Evolutionary conservation across 2,888 invertebrate genomes (phyloP).

Genomic region (Willowsia nigromaculata): DNA sequence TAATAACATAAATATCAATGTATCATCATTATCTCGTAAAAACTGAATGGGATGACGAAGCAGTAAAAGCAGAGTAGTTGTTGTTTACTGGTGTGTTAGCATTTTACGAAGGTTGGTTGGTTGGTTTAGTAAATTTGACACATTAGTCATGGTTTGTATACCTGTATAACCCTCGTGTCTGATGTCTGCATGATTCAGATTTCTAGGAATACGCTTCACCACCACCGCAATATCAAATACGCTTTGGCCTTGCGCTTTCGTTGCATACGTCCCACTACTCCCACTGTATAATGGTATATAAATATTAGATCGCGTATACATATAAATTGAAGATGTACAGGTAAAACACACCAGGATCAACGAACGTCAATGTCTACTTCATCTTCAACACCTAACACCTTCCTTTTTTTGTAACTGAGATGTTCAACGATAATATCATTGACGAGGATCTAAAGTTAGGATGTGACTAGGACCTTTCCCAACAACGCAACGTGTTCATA

Average conservation of each 20-base stretch:
- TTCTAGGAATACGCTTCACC: too few species aligned
- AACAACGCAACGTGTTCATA: neutral
- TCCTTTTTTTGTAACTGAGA: neutral
- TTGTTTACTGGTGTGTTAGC: neutral
- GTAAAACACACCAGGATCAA: constrained; percentile 2
- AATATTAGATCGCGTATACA: too few species aligned
- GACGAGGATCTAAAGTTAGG: neutral
- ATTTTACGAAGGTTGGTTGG: neutral
- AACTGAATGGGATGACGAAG: constrained; percentile 21
- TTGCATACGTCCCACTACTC: too few species aligned
- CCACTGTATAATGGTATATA: too few species aligned
- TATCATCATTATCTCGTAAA: neutral
- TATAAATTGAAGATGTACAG: neutral
- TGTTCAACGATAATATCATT: neutral
- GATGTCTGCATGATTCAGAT: too few species aligned
- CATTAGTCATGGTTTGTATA: neutral
- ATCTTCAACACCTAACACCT: constrained; percentile 20
- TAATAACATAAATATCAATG: neutral
- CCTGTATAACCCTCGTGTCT: too few species aligned
- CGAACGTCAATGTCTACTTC: constrained; percentile 9
- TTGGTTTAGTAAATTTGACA: neutral
- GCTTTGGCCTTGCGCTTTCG: too few species aligned
- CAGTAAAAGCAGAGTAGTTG: neutral
- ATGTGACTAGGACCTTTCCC: neutral
- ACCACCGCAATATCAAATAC: too few species aligned